Evolutionary conservation across 2,888 invertebrate genomes (phyloP).

Genomic region (Scrobipalpa costella): DNA sequence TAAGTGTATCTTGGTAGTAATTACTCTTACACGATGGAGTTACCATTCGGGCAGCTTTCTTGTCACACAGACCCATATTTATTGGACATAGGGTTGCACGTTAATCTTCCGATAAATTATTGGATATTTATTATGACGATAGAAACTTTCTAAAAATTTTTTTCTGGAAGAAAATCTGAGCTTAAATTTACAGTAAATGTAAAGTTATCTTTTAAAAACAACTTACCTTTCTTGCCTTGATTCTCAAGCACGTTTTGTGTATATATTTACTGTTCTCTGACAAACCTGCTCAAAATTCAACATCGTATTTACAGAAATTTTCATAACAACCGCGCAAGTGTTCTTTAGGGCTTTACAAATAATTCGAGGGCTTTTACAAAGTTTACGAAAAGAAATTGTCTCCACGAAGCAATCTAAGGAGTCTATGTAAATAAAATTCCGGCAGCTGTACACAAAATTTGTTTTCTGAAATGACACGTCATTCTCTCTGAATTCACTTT

Average conservation of each 20-base stretch:
- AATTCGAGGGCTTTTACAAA: constrained; percentile 29
- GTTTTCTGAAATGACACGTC: constrained; percentile 31
- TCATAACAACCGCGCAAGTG: constrained; percentile 2
- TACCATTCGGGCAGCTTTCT: not conserved
- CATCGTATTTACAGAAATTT: constrained; percentile 19
- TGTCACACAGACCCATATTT: constrained; percentile 3
- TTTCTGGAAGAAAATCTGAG: not conserved
- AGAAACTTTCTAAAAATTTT: not conserved
- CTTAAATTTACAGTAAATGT: not conserved
- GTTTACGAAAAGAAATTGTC: constrained; percentile 33
- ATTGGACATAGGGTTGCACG: not conserved
- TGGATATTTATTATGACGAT: not conserved
- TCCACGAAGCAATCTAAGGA: constrained; percentile 14
- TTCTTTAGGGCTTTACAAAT: constrained; percentile 16
- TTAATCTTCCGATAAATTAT: not conserved
- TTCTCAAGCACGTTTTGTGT: constrained; percentile 26
- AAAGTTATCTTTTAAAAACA: constrained; percentile 19
- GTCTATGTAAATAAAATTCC: constrained; percentile 32
- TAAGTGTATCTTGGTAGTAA: constrained; percentile 2
- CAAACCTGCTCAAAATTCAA: constrained; percentile 13
- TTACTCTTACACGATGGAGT: not conserved
- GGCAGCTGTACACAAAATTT: constrained; percentile 30
- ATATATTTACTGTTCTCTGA: constrained; percentile 19
- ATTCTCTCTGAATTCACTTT: not conserved
- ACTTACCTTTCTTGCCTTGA: constrained; percentile 16